Evolutionary conservation across 2,113 vertebrate genomes (phyloP), one percentile per base, ranked within the genome.

Genomic region (Xenopus laevis): DNA sequence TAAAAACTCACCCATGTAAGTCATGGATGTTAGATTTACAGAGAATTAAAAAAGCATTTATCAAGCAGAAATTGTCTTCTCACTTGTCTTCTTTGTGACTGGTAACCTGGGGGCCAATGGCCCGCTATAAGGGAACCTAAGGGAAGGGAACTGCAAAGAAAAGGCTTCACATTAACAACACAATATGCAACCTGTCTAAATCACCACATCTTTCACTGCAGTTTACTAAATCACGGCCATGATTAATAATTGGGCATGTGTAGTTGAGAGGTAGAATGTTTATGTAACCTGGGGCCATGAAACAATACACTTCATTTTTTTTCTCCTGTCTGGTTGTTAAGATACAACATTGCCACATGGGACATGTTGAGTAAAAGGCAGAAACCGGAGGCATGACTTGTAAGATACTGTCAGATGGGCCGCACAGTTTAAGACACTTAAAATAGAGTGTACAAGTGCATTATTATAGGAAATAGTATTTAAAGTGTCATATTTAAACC

Each of bases 1-100:
- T 90, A 83, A 88, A 87, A 90, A 91, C 88, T 89, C 79, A 76
- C 84, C 83, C 82, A 79, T 81, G 44, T 79, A 40, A 79, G 86
- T 86, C 85, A 81, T 47, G 76, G 71, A 79, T 81, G 79, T 79
- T 80, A 71, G 47, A 66, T 60, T 55, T 0, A 1, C 13, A 50
- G 46, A 79, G 74, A 74, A 82, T 61, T 77, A 78, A 71, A 55
- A 69, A 68, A 69, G 45, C 58, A 76, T 62, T n/a, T 66, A 68
- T 55, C 75, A 62, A 30, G 71, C 73, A 58, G 72, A 77, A 60
- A 74, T 79, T 82, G 81, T 72, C 65, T 63, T 71, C 77, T 71
- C 81, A 58, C 58, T 66, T 72, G 74, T 83, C 69, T 78, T 79
- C 76, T 61, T 75, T 47, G 3, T 33, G 13, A 75, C 9, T 50